Percentiles rank a stretch among this genome's conserved stretches.
Evolutionary conservation across 1,140 invertebrate genomes (phyloP).

Genomic region (Calephelis virginiensis): DNA sequence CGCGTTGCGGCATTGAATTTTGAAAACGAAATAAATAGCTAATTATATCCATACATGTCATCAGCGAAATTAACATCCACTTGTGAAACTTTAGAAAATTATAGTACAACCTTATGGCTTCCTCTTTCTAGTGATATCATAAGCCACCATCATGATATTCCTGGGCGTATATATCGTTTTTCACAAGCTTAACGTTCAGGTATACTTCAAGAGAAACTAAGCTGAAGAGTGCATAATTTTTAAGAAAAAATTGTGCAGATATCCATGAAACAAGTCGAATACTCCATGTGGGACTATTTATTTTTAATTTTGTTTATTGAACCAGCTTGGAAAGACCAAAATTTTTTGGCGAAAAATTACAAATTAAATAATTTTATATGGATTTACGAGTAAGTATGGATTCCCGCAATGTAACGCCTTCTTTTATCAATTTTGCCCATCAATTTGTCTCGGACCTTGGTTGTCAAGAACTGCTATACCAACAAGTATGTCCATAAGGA

Average conservation of each 20-base stretch:
- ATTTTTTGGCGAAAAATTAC: slow-evolving; percentile 80
- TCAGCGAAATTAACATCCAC: too few species aligned
- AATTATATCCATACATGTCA: too few species aligned
- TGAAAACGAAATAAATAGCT: too few species aligned
- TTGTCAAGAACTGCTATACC: slow-evolving; percentile 85
- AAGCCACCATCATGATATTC: slow-evolving; percentile 85
- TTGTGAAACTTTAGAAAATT: slow-evolving; percentile 79
- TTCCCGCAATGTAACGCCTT: too few species aligned
- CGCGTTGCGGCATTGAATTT: too few species aligned
- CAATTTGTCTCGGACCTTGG: slow-evolving; percentile 83
- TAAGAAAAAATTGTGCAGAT: slow-evolving; percentile 84
- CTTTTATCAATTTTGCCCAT: too few species aligned
- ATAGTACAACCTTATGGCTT: slow-evolving; percentile 83
- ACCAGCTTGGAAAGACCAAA: slow-evolving; percentile 84
- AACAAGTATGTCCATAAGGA: slow-evolving; percentile 84
- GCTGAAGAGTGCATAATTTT: slow-evolving; percentile 87
- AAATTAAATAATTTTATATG: too few species aligned
- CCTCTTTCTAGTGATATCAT: slow-evolving; percentile 85
- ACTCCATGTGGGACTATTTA: slow-evolving; percentile 79
- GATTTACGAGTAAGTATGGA: too few species aligned
- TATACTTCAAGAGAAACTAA: slow-evolving; percentile 87
- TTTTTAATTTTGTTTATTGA: slow-evolving; percentile 83
- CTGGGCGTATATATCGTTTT: slow-evolving; percentile 82
- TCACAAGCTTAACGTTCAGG: slow-evolving; percentile 88
- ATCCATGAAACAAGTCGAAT: slow-evolving; percentile 80